Conservation (phyloP, 1,140 invertebrate genomes). For the Aplysia californica region DNA sequence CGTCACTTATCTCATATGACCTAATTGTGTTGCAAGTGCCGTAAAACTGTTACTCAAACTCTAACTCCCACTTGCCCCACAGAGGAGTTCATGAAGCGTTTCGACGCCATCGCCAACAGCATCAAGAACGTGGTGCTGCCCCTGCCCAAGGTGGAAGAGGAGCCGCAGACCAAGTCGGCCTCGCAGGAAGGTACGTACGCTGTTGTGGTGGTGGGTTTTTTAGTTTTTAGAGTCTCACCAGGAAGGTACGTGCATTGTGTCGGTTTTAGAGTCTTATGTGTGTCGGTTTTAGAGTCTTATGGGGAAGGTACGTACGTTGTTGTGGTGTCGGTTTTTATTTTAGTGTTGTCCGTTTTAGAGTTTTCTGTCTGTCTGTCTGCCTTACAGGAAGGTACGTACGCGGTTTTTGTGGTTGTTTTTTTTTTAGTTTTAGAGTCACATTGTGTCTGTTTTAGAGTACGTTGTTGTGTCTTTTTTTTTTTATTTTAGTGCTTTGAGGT, state of each 20-base stretch:
- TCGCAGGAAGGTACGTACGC: not conserved
- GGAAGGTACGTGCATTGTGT: not conserved
- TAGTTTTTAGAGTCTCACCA: not conserved
- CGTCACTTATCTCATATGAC: too few relatives aligned
- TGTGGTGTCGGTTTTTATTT: not conserved
- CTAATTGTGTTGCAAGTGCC: too few relatives aligned
- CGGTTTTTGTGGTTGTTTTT: not conserved
- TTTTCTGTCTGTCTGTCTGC: not conserved
- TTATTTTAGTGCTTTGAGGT: too few relatives aligned
- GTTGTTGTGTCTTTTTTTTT: too few relatives aligned
- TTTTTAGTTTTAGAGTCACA: too few relatives aligned
- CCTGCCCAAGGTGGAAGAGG: conserved; percentile 19
- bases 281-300: not conserved
- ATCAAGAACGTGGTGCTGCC: conserved; percentile 43
- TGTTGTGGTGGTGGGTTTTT: not conserved
- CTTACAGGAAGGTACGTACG: not conserved
- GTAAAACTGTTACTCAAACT: too few relatives aligned
- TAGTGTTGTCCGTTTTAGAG: not conserved
- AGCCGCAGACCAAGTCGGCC: not conserved
- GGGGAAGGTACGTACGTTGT: not conserved
- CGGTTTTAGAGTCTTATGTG: not conserved
- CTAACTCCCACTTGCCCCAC: too few relatives aligned
- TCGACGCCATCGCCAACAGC: conserved; percentile 40
- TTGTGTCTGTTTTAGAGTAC: not conserved
- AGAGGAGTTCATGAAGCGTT: conserved; percentile 53